Evolutionary conservation across 2,113 vertebrate genomes (phyloP).

Genomic region (Amphiprion percula): DNA sequence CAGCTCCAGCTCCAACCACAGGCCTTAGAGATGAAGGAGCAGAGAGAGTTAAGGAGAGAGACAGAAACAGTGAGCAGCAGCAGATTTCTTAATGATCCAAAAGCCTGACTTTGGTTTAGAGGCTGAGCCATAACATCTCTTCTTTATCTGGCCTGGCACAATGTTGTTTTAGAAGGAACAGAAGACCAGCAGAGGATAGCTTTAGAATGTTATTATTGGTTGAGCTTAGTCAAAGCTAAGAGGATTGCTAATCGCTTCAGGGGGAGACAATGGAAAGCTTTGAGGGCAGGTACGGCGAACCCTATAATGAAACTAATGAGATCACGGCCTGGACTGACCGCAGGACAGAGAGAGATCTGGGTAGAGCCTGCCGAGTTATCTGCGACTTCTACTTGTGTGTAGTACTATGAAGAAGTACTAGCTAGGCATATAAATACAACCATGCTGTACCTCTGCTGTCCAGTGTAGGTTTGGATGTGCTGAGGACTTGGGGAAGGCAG

Average conservation of each 20-base stretch:
- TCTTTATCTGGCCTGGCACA: slow-evolving; percentile 23
- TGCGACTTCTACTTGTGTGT: neutral
- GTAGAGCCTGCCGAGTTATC: neutral
- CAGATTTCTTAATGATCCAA: slow-evolving; percentile 15
- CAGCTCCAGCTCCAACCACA: slow-evolving; percentile 90
- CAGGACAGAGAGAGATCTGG: slow-evolving; percentile 18
- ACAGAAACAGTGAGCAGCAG: slow-evolving; percentile 4
- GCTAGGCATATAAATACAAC: neutral
- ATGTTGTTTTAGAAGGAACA: slow-evolving; percentile 16
- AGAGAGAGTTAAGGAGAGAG: neutral
- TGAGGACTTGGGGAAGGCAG: slow-evolving; percentile 86
- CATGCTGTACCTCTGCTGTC: slow-evolving; percentile 81
- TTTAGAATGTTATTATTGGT: slow-evolving; percentile 22
- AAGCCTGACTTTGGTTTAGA: slow-evolving; percentile 18
- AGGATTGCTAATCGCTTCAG: slow-evolving; percentile 63
- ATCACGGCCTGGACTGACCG: slow-evolving; percentile 34
- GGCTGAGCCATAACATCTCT: neutral
- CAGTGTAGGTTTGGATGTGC: slow-evolving; percentile 84
- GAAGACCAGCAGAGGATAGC: slow-evolving; percentile 9
- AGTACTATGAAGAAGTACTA: neutral
- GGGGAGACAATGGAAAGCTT: slow-evolving; percentile 56
- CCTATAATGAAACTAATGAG: slow-evolving; percentile 46
- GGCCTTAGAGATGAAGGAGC: slow-evolving; percentile 74
- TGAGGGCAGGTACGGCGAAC: neutral
- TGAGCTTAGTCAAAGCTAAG: slow-evolving; percentile 52